Conservation (phyloP, 1,140 invertebrate species). For the Pygmarrhopalites habei region DNA sequence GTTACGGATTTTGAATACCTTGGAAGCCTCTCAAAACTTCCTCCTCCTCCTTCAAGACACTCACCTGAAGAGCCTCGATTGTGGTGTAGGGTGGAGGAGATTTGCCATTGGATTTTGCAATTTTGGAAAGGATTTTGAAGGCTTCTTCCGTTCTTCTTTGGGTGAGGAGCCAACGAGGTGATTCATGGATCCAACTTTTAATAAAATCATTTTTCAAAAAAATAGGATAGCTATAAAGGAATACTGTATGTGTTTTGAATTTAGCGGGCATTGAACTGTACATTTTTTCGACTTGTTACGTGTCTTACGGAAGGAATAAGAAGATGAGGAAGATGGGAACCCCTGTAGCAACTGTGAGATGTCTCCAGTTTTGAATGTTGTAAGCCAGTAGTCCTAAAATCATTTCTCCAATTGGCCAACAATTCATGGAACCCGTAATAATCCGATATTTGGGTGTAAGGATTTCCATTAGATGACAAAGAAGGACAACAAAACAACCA, state of each 20-base stretch:
- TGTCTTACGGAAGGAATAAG: conserved; percentile 21
- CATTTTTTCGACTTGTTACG: background rate
- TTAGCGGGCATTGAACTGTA: background rate
- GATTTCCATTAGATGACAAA: conserved; percentile 31
- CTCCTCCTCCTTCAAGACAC: conserved; percentile 2
- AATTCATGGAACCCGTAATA: conserved; percentile 21
- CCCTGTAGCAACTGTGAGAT: conserved; percentile 5
- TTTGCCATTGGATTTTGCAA: conserved; percentile 22
- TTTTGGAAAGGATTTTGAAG: conserved; percentile 9
- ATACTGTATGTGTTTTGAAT: background rate
- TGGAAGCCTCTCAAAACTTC: background rate
- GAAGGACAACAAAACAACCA: conserved; percentile 23
- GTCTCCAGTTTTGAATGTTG: conserved; percentile 22
- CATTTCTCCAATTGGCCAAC: conserved; percentile 34
- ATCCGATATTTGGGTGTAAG: conserved; percentile 22
- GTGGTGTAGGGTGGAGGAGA: background rate
- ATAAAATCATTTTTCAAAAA: background rate
- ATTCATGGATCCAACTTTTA: conserved; percentile 18
- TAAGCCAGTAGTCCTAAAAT: conserved; percentile 22
- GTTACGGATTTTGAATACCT: conserved; percentile 8
- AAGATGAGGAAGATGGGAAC: conserved; percentile 12
- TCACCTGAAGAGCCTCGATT: conserved; percentile 10
- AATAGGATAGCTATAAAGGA: background rate
- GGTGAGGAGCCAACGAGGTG: conserved; percentile 25
- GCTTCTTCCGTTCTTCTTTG: conserved; percentile 27